Evolutionary conservation across 2,113 vertebrate species (phyloP).

Genomic region (Ophiodon elongatus): DNA sequence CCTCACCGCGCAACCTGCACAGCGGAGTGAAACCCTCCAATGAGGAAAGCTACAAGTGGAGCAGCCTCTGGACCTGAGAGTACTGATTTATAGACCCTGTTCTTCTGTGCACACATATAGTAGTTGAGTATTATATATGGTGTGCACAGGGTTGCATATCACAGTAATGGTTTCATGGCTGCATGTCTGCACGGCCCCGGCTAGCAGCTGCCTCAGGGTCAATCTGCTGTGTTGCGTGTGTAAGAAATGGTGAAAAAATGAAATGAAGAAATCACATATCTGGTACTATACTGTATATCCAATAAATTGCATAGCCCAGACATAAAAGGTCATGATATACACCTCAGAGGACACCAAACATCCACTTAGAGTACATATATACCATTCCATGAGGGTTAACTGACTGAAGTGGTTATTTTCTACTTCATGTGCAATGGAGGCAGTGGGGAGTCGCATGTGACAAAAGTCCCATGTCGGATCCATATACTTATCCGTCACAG

Average conservation of each 20-base stretch:
- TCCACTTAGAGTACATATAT: not conserved
- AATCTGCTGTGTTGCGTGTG: not conserved
- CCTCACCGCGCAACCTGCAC: constrained; percentile 18
- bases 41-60: not conserved
- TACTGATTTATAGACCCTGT: constrained; percentile 17
- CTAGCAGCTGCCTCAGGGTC: not conserved
- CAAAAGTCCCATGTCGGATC: not conserved
- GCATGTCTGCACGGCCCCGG: not conserved
- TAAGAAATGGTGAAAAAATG: constrained; percentile 10
- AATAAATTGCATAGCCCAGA: not conserved
- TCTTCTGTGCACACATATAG: constrained; percentile 1
- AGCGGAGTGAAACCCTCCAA: not conserved
- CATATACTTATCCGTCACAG: not conserved
- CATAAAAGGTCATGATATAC: not conserved
- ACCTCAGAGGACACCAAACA: not conserved
- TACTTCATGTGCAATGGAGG: constrained; percentile 4
- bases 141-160: not conserved
- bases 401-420: constrained; percentile 4
- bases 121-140: not conserved
- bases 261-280: not conserved
- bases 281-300: not conserved
- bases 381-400: not conserved
- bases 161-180: constrained; percentile 1
- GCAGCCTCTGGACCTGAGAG: not conserved
- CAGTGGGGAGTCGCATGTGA: not conserved